Percentiles rank a stretch among this genome's conserved stretches.
These are phyloP conservation scores for Schlechtendalia chinensis DNA, from an alignment of 1,140 invertebrate genomes.

Conservation along the genomic window DNA sequence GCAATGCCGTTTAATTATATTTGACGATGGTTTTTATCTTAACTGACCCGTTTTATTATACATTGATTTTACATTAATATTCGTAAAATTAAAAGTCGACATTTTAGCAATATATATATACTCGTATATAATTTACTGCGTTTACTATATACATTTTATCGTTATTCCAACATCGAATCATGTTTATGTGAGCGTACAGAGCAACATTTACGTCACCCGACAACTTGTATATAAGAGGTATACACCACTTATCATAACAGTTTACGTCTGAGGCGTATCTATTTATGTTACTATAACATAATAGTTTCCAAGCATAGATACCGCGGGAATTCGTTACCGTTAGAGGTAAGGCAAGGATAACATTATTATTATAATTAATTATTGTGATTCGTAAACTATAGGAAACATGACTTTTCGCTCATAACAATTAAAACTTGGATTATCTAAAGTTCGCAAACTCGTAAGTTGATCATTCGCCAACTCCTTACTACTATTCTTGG, in stretches of 20 bases:
- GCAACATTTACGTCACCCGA: too few relatives aligned
- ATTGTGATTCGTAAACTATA: constrained; percentile 25
- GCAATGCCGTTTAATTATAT: too few relatives aligned
- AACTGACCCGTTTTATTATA: too few relatives aligned
- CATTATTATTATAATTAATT: constrained; percentile 31
- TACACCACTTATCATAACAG: not conserved
- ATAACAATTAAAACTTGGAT: constrained; percentile 49
- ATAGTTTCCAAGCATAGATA: not conserved
- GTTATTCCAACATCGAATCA: too few relatives aligned
- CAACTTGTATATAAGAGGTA: not conserved
- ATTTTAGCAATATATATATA: too few relatives aligned
- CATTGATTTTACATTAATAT: too few relatives aligned
- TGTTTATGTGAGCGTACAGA: too few relatives aligned
- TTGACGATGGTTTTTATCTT: too few relatives aligned
- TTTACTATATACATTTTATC: too few relatives aligned
- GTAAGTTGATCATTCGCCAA: constrained; percentile 39
- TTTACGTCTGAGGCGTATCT: not conserved
- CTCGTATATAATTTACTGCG: too few relatives aligned
- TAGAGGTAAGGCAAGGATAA: not conserved
- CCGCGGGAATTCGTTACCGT: not conserved
- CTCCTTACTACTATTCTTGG: not conserved
- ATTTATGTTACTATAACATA: not conserved
- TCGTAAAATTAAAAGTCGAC: too few relatives aligned
- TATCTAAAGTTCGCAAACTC: constrained; percentile 39
- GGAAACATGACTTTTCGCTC: constrained; percentile 36